These are phyloP conservation scores for Hystrix brachyura DNA, from an alignment of 2,113 vertebrate genomes.

Conservation along the genomic window DNA sequence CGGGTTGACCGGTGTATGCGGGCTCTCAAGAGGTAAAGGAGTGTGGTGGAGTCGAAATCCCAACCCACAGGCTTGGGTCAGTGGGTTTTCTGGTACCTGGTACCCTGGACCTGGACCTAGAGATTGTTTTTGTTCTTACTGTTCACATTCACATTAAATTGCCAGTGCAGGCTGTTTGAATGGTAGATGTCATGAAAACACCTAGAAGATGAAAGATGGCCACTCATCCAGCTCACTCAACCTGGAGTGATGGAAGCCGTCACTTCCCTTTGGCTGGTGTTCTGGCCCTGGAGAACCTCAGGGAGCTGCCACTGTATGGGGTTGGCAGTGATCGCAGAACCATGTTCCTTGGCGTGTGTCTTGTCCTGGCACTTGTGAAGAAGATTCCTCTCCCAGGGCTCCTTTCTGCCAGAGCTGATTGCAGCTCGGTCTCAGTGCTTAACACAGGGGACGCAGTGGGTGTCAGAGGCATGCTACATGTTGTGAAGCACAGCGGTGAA, in stretches of 20 bases:
- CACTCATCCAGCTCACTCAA: not conserved
- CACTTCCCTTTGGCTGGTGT: constrained; percentile 5
- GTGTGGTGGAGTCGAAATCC: not conserved
- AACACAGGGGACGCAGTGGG: not conserved
- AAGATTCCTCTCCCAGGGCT: not conserved
- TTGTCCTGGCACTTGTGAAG: not conserved
- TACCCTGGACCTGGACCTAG: not conserved
- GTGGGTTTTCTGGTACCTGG: not conserved
- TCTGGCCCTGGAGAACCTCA: not conserved
- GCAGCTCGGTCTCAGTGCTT: not conserved
- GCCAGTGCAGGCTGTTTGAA: not conserved
- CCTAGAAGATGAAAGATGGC: constrained; percentile 30
- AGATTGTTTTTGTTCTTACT: not conserved
- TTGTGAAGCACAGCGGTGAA: not conserved
- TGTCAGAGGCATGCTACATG: not conserved
- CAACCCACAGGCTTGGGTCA: not conserved
- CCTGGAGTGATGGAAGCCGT: not conserved
- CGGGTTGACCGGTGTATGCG: not conserved
- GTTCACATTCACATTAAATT: constrained; percentile 4
- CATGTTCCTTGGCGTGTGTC: not conserved
- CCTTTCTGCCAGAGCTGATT: not conserved
- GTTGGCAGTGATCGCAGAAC: not conserved
- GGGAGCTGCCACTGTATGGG: not conserved
- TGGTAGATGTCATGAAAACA: not conserved
- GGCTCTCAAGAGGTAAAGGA: not conserved